These are phyloP conservation scores for Neosilurus mollespiculum DNA, from an alignment of 2,797 vertebrate genomes.

Conservation along the genomic window DNA sequence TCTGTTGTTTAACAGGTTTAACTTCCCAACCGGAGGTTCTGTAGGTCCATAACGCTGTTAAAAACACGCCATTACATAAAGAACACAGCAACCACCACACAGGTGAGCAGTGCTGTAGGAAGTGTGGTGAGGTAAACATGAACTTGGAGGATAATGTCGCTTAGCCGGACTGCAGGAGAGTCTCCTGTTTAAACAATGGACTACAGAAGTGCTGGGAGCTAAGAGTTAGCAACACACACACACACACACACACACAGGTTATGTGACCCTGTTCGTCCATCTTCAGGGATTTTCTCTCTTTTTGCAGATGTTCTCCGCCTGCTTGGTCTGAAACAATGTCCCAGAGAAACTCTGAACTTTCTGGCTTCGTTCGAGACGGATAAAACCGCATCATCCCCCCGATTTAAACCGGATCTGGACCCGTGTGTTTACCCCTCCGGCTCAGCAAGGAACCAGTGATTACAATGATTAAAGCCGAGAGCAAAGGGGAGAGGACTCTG, in stretches of 20 bases:
- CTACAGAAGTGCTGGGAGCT: neutral
- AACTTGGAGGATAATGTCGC: neutral
- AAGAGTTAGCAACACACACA: neutral
- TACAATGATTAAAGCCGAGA: constrained; percentile 86
- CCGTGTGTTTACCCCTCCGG: neutral
- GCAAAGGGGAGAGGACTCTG: constrained; percentile 85
- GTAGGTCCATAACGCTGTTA: no score
- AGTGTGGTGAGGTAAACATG: neutral
- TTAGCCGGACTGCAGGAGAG: neutral
- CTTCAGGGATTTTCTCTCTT: constrained; percentile 15
- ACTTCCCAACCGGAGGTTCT: neutral
- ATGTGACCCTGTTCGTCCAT: constrained; percentile 19
- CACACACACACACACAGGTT: neutral
- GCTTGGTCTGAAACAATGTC: constrained; percentile 60
- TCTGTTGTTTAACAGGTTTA: constrained; percentile 35
- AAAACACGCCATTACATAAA: neutral
- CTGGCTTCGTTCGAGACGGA: constrained; percentile 61
- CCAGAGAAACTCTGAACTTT: constrained; percentile 56
- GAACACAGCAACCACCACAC: neutral
- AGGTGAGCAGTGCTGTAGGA: neutral
- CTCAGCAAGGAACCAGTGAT: neutral
- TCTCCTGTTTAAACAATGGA: neutral
- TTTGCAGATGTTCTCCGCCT: constrained; percentile 53
- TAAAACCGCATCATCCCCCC: constrained; percentile 42
- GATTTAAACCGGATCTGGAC: constrained; percentile 33